Evolutionary conservation across 2,888 invertebrate species (phyloP).

Genomic region (Drosophila kanekoi): DNA sequence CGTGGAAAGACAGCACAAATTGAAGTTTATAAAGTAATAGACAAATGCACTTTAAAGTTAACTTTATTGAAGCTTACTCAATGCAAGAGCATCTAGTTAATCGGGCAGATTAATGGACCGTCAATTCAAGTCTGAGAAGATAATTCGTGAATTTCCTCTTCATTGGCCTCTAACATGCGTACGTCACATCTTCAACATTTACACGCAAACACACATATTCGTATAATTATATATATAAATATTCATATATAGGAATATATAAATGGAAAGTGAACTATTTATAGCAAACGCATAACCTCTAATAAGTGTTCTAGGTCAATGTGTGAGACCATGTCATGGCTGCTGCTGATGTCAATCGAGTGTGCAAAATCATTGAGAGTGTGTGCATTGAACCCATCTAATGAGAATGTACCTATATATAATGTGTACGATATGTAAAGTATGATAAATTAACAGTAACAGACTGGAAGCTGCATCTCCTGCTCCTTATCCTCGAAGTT

Average conservation of each 20-base stretch:
- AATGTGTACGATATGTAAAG: neutral
- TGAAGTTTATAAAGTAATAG: too few relatives aligned
- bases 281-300: slow-evolving; percentile 67
- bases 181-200: slow-evolving; percentile 29
- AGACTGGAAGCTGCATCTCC: too few relatives aligned
- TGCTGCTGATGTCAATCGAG: slow-evolving; percentile 57
- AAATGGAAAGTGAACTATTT: slow-evolving; percentile 47
- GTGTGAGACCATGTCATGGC: slow-evolving; percentile 62
- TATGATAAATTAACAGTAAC: neutral
- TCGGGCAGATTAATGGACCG: slow-evolving; percentile 37
- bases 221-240: slow-evolving; percentile 28
- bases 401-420: neutral
- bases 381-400: slow-evolving; percentile 25
- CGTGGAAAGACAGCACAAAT: too few relatives aligned
- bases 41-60: too few relatives aligned
- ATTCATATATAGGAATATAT: slow-evolving; percentile 17
- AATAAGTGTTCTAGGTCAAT: slow-evolving; percentile 72
- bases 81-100: neutral
- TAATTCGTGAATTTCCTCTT: slow-evolving; percentile 36
- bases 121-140: slow-evolving; percentile 41
- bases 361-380: slow-evolving; percentile 25
- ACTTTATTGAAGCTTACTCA: too few relatives aligned
- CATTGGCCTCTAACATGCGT: slow-evolving; percentile 23
- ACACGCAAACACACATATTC: slow-evolving; percentile 12
- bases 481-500: too few relatives aligned